These are phyloP conservation scores for Philereme transversata DNA, from an alignment of 2,888 invertebrate species.

Conservation along the genomic window DNA sequence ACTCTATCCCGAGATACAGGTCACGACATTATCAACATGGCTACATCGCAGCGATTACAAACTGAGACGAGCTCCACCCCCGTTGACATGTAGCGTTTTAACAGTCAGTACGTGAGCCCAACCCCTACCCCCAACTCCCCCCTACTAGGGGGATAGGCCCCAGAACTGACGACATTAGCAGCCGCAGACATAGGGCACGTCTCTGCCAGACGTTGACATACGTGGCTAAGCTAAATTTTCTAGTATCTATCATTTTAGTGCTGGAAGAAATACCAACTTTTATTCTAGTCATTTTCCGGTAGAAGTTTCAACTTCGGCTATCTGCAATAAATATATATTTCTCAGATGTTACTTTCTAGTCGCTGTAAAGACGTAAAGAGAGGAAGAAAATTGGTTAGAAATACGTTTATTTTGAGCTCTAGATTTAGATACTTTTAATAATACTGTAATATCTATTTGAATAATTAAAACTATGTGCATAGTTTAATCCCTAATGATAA, in stretches of 20 bases:
- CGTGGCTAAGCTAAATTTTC: slow-evolving; percentile 57
- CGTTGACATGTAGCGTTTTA: slow-evolving; percentile 82
- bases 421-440: too few species aligned
- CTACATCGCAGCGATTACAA: slow-evolving; percentile 66
- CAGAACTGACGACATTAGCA: slow-evolving; percentile 80
- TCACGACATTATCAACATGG: slow-evolving; percentile 74
- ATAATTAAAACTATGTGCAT: too few species aligned
- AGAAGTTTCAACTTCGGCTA: background rate
- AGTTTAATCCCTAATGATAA: too few species aligned
- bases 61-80: slow-evolving; percentile 64
- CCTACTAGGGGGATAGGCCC: slow-evolving; percentile 34
- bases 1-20: slow-evolving; percentile 55
- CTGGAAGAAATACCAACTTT: slow-evolving; percentile 10
- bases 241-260: slow-evolving; percentile 28
- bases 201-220: slow-evolving; percentile 72
- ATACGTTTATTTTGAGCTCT: too few species aligned
- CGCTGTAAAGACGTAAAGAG: too few species aligned
- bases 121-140: slow-evolving; percentile 34
- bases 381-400: too few species aligned
- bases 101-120: slow-evolving; percentile 77
- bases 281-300: slow-evolving; percentile 5
- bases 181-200: slow-evolving; percentile 81
- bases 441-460: too few species aligned
- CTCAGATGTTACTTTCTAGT: background rate
- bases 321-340: background rate